phyloP scores from a whole-genome alignment of 2,797 vertebrate genomes.

The Chaunax sp. region DNA sequence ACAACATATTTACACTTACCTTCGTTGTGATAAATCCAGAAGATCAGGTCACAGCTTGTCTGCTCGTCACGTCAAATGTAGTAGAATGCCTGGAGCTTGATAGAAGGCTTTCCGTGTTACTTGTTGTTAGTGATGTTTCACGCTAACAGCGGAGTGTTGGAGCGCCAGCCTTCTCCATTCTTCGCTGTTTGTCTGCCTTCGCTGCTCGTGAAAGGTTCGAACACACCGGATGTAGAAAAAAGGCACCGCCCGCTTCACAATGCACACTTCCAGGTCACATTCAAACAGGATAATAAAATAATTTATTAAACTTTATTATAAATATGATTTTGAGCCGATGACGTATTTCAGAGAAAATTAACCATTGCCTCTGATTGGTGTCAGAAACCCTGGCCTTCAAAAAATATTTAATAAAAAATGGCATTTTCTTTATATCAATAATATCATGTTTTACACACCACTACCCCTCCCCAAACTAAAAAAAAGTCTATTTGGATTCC shows the following conservation, averaged over 20 bases:
- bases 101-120: slow-evolving; percentile 16
- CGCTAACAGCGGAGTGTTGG: slow-evolving; percentile 31
- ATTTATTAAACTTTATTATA: too few species aligned
- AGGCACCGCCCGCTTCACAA: slow-evolving; percentile 77
- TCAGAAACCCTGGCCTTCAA: too few species aligned
- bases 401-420: too few species aligned
- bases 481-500: too few species aligned
- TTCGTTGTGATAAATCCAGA: slow-evolving; percentile 36
- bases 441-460: too few species aligned
- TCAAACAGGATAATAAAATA: too few species aligned
- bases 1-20: slow-evolving; percentile 59
- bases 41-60: slow-evolving; percentile 9
- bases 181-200: slow-evolving; percentile 57
- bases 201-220: slow-evolving; percentile 63
- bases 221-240: slow-evolving; percentile 73
- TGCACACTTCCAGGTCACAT: slow-evolving; percentile 76
- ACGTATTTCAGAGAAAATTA: too few species aligned
- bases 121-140: slow-evolving; percentile 56
- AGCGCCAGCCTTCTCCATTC: slow-evolving; percentile 63
- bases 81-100: neutral
- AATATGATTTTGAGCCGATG: too few species aligned
- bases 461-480: too few species aligned
- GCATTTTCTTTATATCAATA: too few species aligned
- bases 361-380: too few species aligned
- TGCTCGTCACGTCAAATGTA: neutral